Evolutionary conservation across 1,140 invertebrate species (phyloP).

Genomic region (Mizuhopecten yessoensis): DNA sequence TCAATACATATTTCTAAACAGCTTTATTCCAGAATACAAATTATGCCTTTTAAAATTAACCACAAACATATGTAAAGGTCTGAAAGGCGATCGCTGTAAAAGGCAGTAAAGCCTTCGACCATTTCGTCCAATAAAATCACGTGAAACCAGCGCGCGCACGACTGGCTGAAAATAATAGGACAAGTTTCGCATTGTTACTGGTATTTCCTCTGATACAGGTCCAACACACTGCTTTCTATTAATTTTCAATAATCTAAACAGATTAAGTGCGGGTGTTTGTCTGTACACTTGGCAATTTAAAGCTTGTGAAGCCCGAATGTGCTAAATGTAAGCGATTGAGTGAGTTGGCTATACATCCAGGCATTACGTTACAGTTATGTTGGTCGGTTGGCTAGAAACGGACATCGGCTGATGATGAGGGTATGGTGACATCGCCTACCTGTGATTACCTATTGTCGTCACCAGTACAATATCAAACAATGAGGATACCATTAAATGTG

Average conservation of each 20-base stretch:
- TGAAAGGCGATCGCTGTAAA: not conserved
- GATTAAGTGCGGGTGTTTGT: conserved; percentile 25
- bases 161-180: conserved; percentile 9
- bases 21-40: not conserved
- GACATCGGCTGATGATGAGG: conserved; percentile 28
- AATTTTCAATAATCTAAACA: conserved; percentile 40
- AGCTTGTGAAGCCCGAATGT: not conserved
- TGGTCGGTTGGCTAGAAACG: not conserved
- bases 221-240: not conserved
- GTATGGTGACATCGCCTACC: not conserved
- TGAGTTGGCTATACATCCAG: not conserved
- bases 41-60: not conserved
- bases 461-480: not conserved
- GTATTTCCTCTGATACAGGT: not conserved
- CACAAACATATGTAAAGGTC: not conserved
- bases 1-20: not conserved
- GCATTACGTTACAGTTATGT: conserved; percentile 9
- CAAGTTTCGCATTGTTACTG: not conserved
- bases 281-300: conserved; percentile 15
- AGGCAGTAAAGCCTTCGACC: conserved; percentile 10
- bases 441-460: not conserved
- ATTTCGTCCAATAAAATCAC: conserved; percentile 4
- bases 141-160: conserved; percentile 27
- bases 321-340: not conserved
- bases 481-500: not conserved